These are phyloP conservation scores for Adelosebastes latens DNA, from an alignment of 2,797 vertebrate genomes.

Conservation along the genomic window DNA sequence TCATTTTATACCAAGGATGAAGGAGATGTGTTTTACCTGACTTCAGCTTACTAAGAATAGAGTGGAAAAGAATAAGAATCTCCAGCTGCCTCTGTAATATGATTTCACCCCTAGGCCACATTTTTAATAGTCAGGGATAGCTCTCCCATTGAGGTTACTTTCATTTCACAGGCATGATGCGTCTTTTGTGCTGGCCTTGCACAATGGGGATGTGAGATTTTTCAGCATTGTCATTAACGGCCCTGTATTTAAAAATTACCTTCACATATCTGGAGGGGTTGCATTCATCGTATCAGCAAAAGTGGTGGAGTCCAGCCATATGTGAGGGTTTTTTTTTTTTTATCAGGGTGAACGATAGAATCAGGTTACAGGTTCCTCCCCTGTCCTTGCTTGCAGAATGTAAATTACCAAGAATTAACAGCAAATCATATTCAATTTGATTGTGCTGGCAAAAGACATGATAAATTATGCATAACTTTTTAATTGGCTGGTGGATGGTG, in stretches of 20 bases:
- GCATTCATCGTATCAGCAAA: constrained; percentile 51
- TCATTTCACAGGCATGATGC: constrained; percentile 70
- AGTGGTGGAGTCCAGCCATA: constrained; percentile 1
- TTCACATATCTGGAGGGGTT: constrained; percentile 61
- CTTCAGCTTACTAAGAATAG: constrained; percentile 69
- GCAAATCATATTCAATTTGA: constrained; percentile 73
- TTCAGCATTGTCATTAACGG: constrained; percentile 72
- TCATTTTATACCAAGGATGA: constrained; percentile 66
- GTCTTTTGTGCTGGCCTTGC: constrained; percentile 75
- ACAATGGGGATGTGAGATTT: constrained; percentile 66
- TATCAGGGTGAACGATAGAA: constrained; percentile 25
- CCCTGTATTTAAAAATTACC: constrained; percentile 71
- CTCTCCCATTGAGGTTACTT: constrained; percentile 74
- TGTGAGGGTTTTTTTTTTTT: neutral
- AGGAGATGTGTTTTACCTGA: constrained; percentile 74
- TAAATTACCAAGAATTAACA: constrained; percentile 61
- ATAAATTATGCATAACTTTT: constrained; percentile 85
- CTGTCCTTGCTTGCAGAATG: constrained; percentile 34
- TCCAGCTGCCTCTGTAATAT: constrained; percentile 69
- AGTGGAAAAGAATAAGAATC: constrained; percentile 69
- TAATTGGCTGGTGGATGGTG: constrained; percentile 78
- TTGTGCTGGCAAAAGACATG: constrained; percentile 73
- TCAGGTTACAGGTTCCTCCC: constrained; percentile 15
- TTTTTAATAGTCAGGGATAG: constrained; percentile 79
- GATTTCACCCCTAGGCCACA: constrained; percentile 77